Evolutionary conservation across 2,113 vertebrate species (phyloP), one percentile per base, ranked within the genome.

Genomic region (Mionectes macconnelli): DNA sequence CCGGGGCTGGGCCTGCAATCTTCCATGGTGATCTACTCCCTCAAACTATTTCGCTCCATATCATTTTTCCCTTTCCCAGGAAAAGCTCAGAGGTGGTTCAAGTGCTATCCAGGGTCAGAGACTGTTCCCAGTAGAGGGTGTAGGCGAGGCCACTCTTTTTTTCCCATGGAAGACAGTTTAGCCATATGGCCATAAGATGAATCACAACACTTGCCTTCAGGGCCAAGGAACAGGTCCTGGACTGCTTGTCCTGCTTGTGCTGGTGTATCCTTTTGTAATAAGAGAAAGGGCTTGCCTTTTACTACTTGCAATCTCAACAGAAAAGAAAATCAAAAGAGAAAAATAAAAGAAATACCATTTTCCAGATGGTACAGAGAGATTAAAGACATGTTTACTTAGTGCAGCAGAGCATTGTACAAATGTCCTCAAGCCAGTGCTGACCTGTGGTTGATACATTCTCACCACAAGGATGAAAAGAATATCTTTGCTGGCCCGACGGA

Each of bases 321-420:
- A 91, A 73, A 79, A 80, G 23, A 83, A 91, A 83, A 87, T 63
- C 70, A 85, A 89, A 95, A 35, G 25, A 35, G 37, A 42, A 94
- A 82, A 96, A 93, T 89, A n/a, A 67, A 85, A 91, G 23, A 79
- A 87, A 91, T 81, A 63, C 63, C 67, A 74, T 91, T 96, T 95
- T 96, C 72, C 93, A 95, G 93, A 96, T 93, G 81, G 74, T 85
- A 93, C 74, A 67, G 33, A 55, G 78, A 85, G 93, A 90, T 96
- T 94, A 96, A 91, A 93, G 59, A 28, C 5, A 6, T 94, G 68
- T 95, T 97, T 96, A 78, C 59, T 84, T 56, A 84, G 68, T 68
- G 80, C 60, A 84, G 22, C 0, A 2, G 60, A 94, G 55, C 76
- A 22, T 90, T 95, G 35, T n/a, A 9, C 77, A 79, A 94, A 88